Conservation (phyloP, 2,113 vertebrate genomes). For the Lutjanus erythropterus region DNA sequence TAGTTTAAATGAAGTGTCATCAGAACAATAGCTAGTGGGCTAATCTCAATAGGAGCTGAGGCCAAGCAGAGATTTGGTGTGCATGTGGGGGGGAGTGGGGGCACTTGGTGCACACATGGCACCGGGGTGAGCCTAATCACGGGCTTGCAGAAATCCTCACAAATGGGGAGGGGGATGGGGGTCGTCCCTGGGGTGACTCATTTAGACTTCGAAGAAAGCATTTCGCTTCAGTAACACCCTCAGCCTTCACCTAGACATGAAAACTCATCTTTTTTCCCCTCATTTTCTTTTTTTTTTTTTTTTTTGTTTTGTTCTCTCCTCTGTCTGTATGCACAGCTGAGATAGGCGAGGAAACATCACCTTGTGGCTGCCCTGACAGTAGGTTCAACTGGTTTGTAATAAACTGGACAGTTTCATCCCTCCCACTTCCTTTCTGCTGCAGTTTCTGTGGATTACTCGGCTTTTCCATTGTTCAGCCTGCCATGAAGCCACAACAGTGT, state of each 20-base stretch:
- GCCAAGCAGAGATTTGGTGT: conserved; percentile 69
- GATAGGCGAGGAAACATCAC: conserved; percentile 26
- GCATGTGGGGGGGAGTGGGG: conserved; percentile 22
- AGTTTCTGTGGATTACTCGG: conserved; percentile 64
- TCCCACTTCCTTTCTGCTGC: conserved; percentile 69
- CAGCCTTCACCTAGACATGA: conserved; percentile 36
- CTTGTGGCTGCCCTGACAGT: conserved; percentile 17
- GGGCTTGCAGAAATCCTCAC: conserved; percentile 75
- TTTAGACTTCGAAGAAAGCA: conserved; percentile 72
- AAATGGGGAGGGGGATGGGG: conserved; percentile 64
- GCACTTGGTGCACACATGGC: conserved; percentile 76
- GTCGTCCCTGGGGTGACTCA: conserved; percentile 66
- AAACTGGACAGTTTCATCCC: conserved; percentile 52
- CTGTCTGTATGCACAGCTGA: conserved; percentile 20
- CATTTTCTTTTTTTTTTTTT: conserved; percentile 14
- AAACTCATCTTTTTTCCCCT: conserved; percentile 30
- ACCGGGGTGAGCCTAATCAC: conserved; percentile 79
- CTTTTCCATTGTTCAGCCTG: conserved; percentile 82
- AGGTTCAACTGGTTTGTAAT: conserved; percentile 37
- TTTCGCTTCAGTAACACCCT: conserved; percentile 53
- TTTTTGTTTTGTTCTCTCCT: background rate
- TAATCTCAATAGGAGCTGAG: conserved; percentile 71
- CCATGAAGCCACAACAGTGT: conserved; percentile 56
- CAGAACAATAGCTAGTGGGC: conserved; percentile 66
- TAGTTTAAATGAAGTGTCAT: conserved; percentile 56